A percentile compares a stretch with the other conserved stretches of the same genome.
Conservation (phyloP, 30 jellyfish, hydroid and myxozoan species). For the Pelagia noctiluca region DNA sequence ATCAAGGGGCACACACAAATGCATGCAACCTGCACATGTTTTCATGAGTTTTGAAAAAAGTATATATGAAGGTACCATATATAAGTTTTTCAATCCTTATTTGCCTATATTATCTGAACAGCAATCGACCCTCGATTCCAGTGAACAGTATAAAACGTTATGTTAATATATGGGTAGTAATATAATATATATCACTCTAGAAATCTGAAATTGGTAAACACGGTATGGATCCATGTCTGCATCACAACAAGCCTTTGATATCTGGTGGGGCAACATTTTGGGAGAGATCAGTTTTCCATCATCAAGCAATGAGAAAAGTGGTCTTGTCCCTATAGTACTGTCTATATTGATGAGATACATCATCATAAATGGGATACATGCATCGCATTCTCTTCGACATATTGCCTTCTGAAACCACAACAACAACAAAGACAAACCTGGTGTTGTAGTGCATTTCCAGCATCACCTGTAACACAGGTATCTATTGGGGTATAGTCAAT, state of each 20-base stretch:
- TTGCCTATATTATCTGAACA: too few species aligned
- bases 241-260: neutral
- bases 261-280: neutral
- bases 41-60: too few species aligned
- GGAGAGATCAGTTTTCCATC: neutral
- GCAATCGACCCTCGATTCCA: too few species aligned
- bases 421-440: slow-evolving; percentile 31
- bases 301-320: neutral
- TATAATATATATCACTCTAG: too few species aligned
- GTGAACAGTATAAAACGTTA: too few species aligned
- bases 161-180: too few species aligned
- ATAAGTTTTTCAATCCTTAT: too few species aligned
- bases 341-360: neutral
- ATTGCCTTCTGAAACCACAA: neutral
- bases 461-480: slow-evolving; percentile 72
- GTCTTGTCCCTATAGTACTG: neutral
- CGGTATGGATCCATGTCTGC: too few species aligned
- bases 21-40: too few species aligned
- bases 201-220: too few species aligned
- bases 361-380: neutral
- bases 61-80: too few species aligned
- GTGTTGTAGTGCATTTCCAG: slow-evolving; percentile 85
- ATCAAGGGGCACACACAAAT: too few species aligned
- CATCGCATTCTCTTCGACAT: neutral
- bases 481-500: slow-evolving; percentile 73